Evolutionary conservation across 2,113 vertebrate species (phyloP).

Genomic region (Prunella himalayana): DNA sequence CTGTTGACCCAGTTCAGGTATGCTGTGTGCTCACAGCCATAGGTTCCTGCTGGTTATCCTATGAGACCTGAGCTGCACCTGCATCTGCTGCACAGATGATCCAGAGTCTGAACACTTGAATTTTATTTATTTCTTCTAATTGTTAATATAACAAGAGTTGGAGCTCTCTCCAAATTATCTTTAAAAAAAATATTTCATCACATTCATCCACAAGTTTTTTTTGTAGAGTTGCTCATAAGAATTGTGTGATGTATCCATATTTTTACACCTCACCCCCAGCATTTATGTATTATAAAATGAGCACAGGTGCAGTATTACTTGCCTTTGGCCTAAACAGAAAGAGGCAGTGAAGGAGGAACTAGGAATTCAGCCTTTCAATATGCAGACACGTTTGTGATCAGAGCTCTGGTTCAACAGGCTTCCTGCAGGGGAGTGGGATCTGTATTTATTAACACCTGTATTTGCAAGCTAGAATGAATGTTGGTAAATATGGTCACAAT

Average conservation of each 20-base stretch:
- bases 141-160: neutral
- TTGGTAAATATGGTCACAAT: neutral
- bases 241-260: neutral
- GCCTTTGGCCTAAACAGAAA: neutral
- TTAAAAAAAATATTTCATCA: neutral
- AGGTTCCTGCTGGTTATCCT: neutral
- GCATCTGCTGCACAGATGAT: neutral
- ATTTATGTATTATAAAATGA: neutral
- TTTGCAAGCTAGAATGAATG: neutral
- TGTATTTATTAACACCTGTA: neutral
- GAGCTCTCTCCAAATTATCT: neutral
- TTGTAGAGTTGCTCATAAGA: neutral
- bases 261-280: neutral
- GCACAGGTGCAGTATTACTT: neutral
- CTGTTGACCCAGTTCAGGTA: neutral
- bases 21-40: fast-evolving
- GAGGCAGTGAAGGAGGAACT: neutral
- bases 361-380: neutral
- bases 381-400: neutral
- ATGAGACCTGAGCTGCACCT: neutral
- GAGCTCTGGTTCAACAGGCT: neutral
- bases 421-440: neutral
- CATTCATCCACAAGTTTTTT: neutral
- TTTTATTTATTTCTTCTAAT: neutral
- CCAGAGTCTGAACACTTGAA: neutral